Base-by-base conservation (phyloP, 2,888 invertebrate species). In the Phyllotreta cruciferae region DNA sequence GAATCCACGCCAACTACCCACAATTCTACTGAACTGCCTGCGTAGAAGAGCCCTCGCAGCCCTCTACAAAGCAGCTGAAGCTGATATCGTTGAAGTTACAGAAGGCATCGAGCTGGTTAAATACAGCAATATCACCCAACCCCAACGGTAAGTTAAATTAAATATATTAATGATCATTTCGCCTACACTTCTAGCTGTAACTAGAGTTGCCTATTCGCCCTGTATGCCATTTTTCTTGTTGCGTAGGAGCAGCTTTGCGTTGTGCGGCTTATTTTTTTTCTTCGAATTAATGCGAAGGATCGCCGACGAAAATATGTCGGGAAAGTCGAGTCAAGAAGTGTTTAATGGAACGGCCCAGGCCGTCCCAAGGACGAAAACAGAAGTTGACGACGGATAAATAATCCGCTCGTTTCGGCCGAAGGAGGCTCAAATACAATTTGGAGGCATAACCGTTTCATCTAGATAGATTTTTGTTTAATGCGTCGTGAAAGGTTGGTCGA, bases 51-150 rank as follows among this genome's bases (percentile, higher is more conserved):
- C 85, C 50, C 71, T 90, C 70, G 80, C 82, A 50, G 85, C 86
- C 2, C 80, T 91, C 67, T 89, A 90, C 75, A 81, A 85, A 11
- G 81, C 87, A 0, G 80, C 89, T 60, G 82, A 82, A 7, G 82
- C 85, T 3, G 87, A 90, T 69, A 80, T 86, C 42, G 88, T 91
- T 62, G 85, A 87, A 0, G 75, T 91, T 8, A 83, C 84, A 11
- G 85, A 86, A 44, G 90, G 89, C 4, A 82, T 91, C 47, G 85
- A 87, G 68, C 79, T 91, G 50, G 85, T 89, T 24, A 82, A 58
- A 36, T 85, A 83, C 66, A 82, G 84, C 65, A 75, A 84, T 13
- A 81, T 83, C 8, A 83, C 83, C 34, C 37, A 52, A 35, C 36
- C 54, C 47, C 44, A 60, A 54, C 65, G 66, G 68, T 68, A 64